Percentiles rank a stretch among this genome's conserved stretches.
Evolutionary conservation across 2,797 vertebrate genomes (phyloP).

Genomic region (Anableps anableps): DNA sequence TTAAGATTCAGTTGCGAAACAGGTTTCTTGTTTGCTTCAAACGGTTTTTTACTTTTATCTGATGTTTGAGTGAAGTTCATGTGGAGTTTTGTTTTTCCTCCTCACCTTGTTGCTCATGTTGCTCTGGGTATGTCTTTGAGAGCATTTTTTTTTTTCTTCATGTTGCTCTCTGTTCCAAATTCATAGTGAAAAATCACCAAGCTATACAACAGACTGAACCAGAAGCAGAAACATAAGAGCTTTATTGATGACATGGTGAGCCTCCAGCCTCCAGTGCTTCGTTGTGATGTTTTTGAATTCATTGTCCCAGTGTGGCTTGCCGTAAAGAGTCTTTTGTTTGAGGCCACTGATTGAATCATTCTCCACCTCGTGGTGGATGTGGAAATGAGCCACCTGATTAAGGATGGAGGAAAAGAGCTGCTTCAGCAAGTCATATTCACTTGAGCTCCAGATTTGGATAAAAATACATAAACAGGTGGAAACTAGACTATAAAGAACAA

Average conservation of each 20-base stretch:
- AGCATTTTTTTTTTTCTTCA: background rate
- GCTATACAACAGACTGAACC: background rate
- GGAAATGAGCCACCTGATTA: constrained; percentile 89
- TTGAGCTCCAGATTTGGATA: too few species aligned
- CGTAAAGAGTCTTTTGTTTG: constrained; percentile 89
- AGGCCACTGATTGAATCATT: constrained; percentile 96
- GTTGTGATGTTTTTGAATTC: background rate
- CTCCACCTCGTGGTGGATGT: constrained; percentile 92
- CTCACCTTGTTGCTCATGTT: background rate
- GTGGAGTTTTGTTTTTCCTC: background rate
- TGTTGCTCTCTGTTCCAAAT: background rate
- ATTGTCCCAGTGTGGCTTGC: background rate
- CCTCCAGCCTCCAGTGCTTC: background rate
- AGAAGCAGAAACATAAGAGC: background rate
- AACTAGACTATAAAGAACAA: too few species aligned
- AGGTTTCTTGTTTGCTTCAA: background rate
- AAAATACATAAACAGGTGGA: background rate
- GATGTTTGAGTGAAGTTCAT: background rate
- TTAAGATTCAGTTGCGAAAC: background rate
- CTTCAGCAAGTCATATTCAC: too few species aligned
- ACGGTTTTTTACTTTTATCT: background rate
- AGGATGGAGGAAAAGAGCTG: too few species aligned
- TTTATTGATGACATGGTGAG: too few species aligned
- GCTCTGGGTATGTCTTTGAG: background rate
- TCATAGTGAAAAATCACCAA: background rate